Percentiles rank a stretch among this genome's conserved stretches.
Evolutionary conservation across 2,113 vertebrate genomes (phyloP).

Genomic region (Brachyhypopomus gauderio): DNA sequence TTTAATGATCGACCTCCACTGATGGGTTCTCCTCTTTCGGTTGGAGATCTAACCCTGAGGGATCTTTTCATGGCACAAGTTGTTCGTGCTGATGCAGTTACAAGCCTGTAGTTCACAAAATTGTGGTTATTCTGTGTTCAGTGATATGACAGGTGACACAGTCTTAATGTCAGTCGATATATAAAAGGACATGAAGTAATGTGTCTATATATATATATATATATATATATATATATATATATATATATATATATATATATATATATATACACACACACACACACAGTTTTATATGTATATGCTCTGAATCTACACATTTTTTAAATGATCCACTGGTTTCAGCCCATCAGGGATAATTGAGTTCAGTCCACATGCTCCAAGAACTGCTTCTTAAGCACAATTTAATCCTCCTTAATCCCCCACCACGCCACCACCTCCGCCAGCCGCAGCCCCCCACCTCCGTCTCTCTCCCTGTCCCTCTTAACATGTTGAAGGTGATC

Average conservation of each 20-base stretch:
- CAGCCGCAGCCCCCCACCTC: too few relatives aligned
- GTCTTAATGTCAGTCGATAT: not conserved
- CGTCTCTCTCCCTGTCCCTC: too few relatives aligned
- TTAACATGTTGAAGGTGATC: too few relatives aligned
- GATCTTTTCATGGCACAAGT: not conserved
- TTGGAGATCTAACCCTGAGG: slow-evolving; percentile 8
- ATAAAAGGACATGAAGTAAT: too few relatives aligned
- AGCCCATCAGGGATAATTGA: slow-evolving; percentile 7
- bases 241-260: too few relatives aligned
- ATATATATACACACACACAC: too few relatives aligned
- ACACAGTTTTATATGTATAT: too few relatives aligned
- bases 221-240: too few relatives aligned
- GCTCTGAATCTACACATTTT: too few relatives aligned
- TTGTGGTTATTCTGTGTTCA: not conserved
- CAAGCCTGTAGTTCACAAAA: too few relatives aligned
- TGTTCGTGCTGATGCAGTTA: not conserved
- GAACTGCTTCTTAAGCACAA: slow-evolving; percentile 34
- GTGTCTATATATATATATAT: too few relatives aligned
- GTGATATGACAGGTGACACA: not conserved
- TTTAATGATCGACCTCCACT: slow-evolving; percentile 27
- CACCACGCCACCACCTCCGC: not conserved
- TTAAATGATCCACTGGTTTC: too few relatives aligned
- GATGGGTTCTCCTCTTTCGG: slow-evolving; percentile 25
- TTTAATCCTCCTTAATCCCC: slow-evolving; percentile 33
- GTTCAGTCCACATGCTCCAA: slow-evolving; percentile 22